phyloP scores from a whole-genome alignment of 2,888 invertebrate species.

The Hypena proboscidalis region DNA sequence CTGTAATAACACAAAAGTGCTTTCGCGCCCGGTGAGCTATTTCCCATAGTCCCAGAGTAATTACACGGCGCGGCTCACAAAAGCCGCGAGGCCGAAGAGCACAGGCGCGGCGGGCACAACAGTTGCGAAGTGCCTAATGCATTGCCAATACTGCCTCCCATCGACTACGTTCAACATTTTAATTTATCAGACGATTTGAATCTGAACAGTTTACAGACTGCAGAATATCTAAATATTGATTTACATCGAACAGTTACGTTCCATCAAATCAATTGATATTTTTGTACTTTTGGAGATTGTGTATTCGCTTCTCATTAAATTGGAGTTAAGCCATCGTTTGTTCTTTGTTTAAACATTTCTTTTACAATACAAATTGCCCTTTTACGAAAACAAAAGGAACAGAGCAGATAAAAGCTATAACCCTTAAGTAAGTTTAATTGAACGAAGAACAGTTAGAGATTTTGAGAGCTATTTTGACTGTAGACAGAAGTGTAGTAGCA shows the following conservation, averaged over 20 bases:
- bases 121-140: constrained; percentile 47
- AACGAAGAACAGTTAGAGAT: constrained; percentile 50
- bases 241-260: no score
- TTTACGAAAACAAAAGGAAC: constrained; percentile 25
- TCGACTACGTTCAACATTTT: background rate
- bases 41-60: constrained; percentile 82
- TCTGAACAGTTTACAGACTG: background rate
- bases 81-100: constrained; percentile 60
- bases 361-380: constrained; percentile 21
- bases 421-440: constrained; percentile 53
- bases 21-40: constrained; percentile 71
- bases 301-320: constrained; percentile 26
- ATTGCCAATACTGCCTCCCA: constrained; percentile 46
- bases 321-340: constrained; percentile 25
- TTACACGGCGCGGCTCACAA: constrained; percentile 75
- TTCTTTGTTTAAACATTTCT: constrained; percentile 23
- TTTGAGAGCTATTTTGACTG: constrained; percentile 51
- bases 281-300: constrained; percentile 12
- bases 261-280: constrained; percentile 14
- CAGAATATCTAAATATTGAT: no score
- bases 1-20: constrained; percentile 71
- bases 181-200: background rate
- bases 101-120: constrained; percentile 43
- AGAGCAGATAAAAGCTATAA: constrained; percentile 38
- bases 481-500: constrained; percentile 47